Evolutionary conservation across 64 coral and sea anemone genomes (phyloP).

Genomic region (Porites australiensis): DNA sequence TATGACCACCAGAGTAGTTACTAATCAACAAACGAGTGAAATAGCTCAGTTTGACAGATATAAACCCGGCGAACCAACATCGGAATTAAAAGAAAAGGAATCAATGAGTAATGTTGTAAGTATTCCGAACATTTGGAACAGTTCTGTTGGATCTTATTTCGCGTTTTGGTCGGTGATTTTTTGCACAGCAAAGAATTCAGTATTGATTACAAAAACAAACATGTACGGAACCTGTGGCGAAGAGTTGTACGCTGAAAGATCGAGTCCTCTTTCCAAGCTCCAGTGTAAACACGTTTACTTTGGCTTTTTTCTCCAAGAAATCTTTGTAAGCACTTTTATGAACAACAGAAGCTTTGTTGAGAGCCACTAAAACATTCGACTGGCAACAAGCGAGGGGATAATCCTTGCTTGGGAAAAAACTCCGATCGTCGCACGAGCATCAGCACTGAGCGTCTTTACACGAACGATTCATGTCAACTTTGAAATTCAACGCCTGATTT

Average conservation of each 20-base stretch:
- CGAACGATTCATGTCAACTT: constrained; percentile 1
- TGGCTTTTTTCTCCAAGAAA: background rate
- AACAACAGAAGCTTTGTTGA: background rate
- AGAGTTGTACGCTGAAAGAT: background rate
- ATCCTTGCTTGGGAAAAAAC: background rate
- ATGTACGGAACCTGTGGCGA: constrained; percentile 1
- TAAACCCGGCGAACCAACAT: background rate
- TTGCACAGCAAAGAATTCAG: background rate
- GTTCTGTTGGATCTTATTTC: background rate
- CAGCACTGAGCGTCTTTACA: background rate
- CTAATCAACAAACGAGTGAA: background rate
- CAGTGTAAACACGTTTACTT: background rate
- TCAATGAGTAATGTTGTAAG: background rate
- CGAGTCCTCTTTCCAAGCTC: background rate
- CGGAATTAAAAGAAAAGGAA: background rate
- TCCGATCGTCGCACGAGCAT: background rate
- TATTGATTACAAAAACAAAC: constrained; percentile 37
- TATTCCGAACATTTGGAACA: background rate
- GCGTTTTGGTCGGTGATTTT: background rate
- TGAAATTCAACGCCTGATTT: constrained; percentile 47
- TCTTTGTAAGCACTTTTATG: background rate
- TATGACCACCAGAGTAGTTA: background rate
- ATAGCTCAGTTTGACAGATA: constrained; percentile 26
- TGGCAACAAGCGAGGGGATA: background rate
- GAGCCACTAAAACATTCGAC: background rate